Evolutionary conservation across 2,888 invertebrate genomes (phyloP).

Genomic region (Eumacrocentrus americanus): DNA sequence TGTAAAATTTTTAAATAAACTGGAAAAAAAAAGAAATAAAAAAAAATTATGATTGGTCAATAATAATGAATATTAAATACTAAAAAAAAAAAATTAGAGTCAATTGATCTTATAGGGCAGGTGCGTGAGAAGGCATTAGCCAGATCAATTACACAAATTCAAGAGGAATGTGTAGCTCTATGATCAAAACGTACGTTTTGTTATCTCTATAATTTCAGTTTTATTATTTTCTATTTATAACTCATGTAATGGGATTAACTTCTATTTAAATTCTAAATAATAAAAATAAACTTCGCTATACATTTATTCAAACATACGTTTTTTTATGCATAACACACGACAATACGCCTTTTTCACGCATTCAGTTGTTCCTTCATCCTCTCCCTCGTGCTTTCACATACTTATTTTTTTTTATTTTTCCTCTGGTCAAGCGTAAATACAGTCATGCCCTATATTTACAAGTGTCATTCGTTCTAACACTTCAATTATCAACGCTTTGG

Average conservation of each 20-base stretch:
- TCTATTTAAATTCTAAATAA: constrained; percentile 54
- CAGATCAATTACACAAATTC: no score
- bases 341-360: background rate
- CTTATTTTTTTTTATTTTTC: constrained; percentile 29
- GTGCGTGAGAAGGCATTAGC: no score
- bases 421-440: constrained; percentile 30
- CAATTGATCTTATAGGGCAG: no score
- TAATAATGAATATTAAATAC: no score
- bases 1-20: no score
- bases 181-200: no score
- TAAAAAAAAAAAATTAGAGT: no score
- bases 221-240: constrained; percentile 23
- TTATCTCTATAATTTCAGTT: no score
- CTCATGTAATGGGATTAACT: constrained; percentile 43
- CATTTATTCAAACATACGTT: constrained; percentile 48
- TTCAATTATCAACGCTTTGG: constrained; percentile 41
- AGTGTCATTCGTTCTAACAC: constrained; percentile 31
- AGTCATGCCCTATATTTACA: constrained; percentile 50
- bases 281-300: constrained; percentile 58
- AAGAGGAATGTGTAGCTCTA: no score
- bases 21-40: no score
- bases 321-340: constrained; percentile 7
- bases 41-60: no score
- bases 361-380: constrained; percentile 20
- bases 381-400: constrained; percentile 47